phyloP scores from a whole-genome alignment of 2,888 invertebrate species.

The Melangyna quadrimaculata region DNA sequence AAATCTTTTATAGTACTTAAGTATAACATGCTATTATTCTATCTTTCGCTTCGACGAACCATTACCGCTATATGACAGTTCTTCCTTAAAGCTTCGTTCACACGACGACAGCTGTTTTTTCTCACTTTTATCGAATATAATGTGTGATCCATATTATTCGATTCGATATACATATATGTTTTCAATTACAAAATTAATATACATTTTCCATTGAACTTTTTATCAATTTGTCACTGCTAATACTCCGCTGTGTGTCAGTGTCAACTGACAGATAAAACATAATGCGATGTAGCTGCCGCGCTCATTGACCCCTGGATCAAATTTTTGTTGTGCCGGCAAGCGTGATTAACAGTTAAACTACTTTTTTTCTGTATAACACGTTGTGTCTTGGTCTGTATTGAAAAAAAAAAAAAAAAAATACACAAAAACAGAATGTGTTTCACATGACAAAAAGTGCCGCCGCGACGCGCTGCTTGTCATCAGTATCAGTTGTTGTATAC shows the following conservation, averaged over 20 bases:
- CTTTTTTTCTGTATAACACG: slow-evolving; percentile 47
- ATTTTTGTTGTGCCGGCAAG: slow-evolving; percentile 50
- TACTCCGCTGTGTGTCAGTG: neutral
- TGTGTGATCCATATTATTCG: too few relatives aligned
- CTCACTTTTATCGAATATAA: too few relatives aligned
- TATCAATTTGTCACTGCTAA: neutral
- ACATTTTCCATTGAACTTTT: neutral
- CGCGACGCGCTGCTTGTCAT: slow-evolving; percentile 13
- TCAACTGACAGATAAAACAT: neutral
- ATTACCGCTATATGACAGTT: too few relatives aligned
- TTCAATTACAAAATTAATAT: too few relatives aligned
- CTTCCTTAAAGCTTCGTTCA: too few relatives aligned
- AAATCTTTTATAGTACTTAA: too few relatives aligned
- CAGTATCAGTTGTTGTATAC: neutral
- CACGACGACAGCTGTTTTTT: too few relatives aligned
- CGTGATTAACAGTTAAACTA: slow-evolving; percentile 56
- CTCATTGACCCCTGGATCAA: slow-evolving; percentile 59
- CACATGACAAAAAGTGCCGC: slow-evolving; percentile 47
- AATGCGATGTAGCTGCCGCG: slow-evolving; percentile 6
- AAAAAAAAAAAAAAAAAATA: neutral
- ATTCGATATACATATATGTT: too few relatives aligned
- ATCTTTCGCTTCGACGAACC: too few relatives aligned
- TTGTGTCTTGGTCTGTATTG: neutral
- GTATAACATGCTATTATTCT: too few relatives aligned
- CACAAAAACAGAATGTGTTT: slow-evolving; percentile 15